Evolutionary conservation across 1,140 invertebrate species (phyloP).

Genomic region (Drosophila athabasca): DNA sequence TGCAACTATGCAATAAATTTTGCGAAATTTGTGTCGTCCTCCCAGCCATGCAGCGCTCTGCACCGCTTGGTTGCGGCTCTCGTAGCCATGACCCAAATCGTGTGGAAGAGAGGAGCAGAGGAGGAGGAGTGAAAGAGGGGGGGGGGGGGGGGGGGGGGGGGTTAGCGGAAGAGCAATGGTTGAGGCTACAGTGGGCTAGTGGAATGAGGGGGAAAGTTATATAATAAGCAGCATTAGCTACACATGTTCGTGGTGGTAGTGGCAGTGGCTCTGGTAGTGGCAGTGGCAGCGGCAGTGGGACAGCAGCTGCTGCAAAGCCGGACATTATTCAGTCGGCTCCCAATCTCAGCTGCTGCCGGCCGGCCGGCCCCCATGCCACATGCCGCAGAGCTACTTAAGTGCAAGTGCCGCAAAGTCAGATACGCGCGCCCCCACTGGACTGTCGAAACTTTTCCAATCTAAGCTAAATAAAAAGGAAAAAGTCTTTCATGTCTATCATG

Average conservation of each 20-base stretch:
- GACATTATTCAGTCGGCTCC: conserved; percentile 38
- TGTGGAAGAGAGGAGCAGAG: too few species aligned
- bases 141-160: too few species aligned
- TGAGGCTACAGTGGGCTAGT: not conserved
- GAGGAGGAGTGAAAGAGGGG: not conserved
- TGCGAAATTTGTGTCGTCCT: conserved; percentile 59
- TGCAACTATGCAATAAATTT: conserved; percentile 80
- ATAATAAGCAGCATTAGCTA: conserved; percentile 76
- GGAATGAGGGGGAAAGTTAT: conserved; percentile 40
- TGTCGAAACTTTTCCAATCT: conserved; percentile 83
- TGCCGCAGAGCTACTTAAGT: conserved; percentile 57
- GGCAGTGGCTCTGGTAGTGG: not conserved
- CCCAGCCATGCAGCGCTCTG: not conserved
- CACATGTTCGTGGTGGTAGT: conserved; percentile 52
- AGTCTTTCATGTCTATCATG: conserved; percentile 82
- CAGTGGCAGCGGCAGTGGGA: not conserved
- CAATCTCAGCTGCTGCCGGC: conserved; percentile 58
- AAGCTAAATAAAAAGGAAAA: conserved; percentile 82
- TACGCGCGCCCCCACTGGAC: conserved; percentile 49
- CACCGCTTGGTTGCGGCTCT: conserved; percentile 4
- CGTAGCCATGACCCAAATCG: conserved; percentile 65
- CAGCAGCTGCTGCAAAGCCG: conserved; percentile 29
- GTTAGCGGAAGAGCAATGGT: too few species aligned
- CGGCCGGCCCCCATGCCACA: conserved; percentile 4
- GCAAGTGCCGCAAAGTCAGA: conserved; percentile 67